phyloP scores from a whole-genome alignment of 2,113 vertebrate genomes.

The Mixornis gularis region DNA sequence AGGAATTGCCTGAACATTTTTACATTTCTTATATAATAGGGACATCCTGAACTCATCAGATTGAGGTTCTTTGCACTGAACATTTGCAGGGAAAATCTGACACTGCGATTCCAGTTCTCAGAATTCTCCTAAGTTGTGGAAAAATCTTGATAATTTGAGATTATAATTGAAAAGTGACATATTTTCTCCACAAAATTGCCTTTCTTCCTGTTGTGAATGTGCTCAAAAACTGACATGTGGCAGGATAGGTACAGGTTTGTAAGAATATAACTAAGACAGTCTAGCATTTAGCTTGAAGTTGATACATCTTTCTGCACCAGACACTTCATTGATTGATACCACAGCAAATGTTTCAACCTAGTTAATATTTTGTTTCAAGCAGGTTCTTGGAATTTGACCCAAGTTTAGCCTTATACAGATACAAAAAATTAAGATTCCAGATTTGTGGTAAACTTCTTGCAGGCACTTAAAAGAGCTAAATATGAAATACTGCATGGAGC shows the following conservation, averaged over 20 bases:
- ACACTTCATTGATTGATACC: constrained; percentile 10
- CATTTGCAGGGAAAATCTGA: background rate
- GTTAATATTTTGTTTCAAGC: constrained; percentile 41
- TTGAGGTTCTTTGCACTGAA: background rate
- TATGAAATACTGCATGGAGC: background rate
- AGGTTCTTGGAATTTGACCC: constrained; percentile 4
- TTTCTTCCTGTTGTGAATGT: background rate
- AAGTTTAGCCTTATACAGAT: background rate
- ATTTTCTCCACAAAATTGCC: background rate
- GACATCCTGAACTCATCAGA: background rate
- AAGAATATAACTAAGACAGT: background rate
- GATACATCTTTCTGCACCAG: background rate
- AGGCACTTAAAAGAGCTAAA: background rate
- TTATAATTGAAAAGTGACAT: background rate
- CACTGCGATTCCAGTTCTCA: background rate
- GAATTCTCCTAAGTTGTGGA: background rate
- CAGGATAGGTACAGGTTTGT: background rate
- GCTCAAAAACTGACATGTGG: background rate
- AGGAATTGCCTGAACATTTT: background rate
- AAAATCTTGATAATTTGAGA: background rate
- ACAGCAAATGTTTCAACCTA: constrained; percentile 5
- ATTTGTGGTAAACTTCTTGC: background rate
- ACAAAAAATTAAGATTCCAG: background rate
- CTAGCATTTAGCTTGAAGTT: background rate
- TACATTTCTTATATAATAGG: background rate